Percentiles rank a stretch among this genome's conserved stretches.
phyloP scores from a whole-genome alignment of 2,113 vertebrate genomes.

The Shinisaurus crocodilurus region DNA sequence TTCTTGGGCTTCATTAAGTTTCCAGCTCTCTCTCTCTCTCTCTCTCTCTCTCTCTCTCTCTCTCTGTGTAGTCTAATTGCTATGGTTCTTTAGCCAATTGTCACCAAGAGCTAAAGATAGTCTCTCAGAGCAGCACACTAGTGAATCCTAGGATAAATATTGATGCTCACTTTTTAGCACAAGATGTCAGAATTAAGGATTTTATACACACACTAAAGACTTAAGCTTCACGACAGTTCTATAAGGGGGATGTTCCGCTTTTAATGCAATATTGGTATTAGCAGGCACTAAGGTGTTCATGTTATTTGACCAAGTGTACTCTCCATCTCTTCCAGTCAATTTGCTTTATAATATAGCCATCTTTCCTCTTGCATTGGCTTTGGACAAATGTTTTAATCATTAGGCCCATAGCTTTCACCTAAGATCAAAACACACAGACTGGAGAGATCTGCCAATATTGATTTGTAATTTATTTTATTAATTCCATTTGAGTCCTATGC shows the following conservation, averaged over 20 bases:
- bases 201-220: background rate
- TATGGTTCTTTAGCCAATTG: slow-evolving; percentile 4
- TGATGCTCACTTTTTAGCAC: background rate
- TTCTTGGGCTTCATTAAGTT: background rate
- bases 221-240: background rate
- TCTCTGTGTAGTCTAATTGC: background rate
- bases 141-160: background rate
- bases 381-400: background rate
- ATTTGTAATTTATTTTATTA: background rate
- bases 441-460: background rate
- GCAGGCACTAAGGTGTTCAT: background rate
- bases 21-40: background rate
- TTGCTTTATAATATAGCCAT: background rate
- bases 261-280: background rate
- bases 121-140: background rate
- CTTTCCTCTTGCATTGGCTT: background rate
- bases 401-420: background rate
- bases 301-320: background rate
- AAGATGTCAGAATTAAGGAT: background rate
- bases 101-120: background rate
- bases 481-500: background rate
- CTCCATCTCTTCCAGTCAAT: background rate
- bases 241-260: background rate
- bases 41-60: too few relatives aligned
- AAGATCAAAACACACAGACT: background rate